Conservation (phyloP, 2,888 invertebrate genomes). For the Chloroclysta siterata region DNA sequence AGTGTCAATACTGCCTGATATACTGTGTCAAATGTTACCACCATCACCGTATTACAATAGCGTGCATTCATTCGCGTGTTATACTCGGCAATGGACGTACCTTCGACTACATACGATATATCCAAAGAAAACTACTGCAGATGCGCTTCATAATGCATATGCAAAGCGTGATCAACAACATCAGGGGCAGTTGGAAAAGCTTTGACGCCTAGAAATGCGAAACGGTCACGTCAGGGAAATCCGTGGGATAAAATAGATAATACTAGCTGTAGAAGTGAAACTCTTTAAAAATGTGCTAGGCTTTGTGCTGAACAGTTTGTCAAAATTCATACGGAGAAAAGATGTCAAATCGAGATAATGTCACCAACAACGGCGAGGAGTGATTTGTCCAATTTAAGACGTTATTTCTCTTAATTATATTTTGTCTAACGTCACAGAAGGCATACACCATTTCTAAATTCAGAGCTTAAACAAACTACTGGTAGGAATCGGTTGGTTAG, state of each 20-base stretch:
- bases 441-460: neutral
- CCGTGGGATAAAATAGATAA: constrained; percentile 14
- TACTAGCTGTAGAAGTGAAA: constrained; percentile 19
- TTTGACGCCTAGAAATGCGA: constrained; percentile 85
- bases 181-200: constrained; percentile 85
- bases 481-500: neutral
- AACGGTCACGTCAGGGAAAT: constrained; percentile 70
- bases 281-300: constrained; percentile 6
- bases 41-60: constrained; percentile 71
- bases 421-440: neutral
- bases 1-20: constrained; percentile 11
- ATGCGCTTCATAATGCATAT: constrained; percentile 86
- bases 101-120: constrained; percentile 85
- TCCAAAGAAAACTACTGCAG: constrained; percentile 86
- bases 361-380: neutral
- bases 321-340: neutral
- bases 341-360: neutral
- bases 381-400: neutral
- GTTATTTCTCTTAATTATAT: neutral
- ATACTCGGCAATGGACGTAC: constrained; percentile 83
- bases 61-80: constrained; percentile 70
- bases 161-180: constrained; percentile 86
- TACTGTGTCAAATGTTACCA: constrained; percentile 27
- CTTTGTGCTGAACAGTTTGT: neutral
- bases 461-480: neutral